phyloP scores from a whole-genome alignment of 2,888 invertebrate species.

The Melieria picta region DNA sequence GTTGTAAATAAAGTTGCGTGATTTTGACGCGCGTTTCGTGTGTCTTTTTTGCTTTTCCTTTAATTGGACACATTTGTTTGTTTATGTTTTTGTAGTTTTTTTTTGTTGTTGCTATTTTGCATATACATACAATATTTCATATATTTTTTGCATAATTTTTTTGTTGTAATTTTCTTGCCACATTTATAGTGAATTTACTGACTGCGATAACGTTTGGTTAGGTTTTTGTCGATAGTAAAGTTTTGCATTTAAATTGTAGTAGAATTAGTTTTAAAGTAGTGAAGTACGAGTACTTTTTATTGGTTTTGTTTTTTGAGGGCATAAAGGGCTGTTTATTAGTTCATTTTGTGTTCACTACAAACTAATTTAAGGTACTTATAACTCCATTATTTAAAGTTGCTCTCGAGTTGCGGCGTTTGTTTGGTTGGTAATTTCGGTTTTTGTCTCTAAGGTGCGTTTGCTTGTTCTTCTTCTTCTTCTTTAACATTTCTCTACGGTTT shows the following conservation, averaged over 20 bases:
- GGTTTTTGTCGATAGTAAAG: too few relatives aligned
- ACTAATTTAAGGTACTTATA: slow-evolving; percentile 66
- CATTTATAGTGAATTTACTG: neutral
- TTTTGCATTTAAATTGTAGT: too few relatives aligned
- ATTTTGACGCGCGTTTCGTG: neutral
- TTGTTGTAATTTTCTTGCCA: slow-evolving; percentile 25
- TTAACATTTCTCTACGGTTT: slow-evolving; percentile 30
- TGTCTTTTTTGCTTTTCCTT: neutral
- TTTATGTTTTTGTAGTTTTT: slow-evolving; percentile 2
- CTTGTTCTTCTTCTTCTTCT: slow-evolving; percentile 24
- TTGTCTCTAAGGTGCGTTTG: slow-evolving; percentile 33
- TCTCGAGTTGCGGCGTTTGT: slow-evolving; percentile 15
- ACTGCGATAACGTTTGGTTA: too few relatives aligned
- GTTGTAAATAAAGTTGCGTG: neutral
- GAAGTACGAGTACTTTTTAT: neutral
- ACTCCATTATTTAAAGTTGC: slow-evolving; percentile 60
- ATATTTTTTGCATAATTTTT: slow-evolving; percentile 10
- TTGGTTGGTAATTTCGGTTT: slow-evolving; percentile 36
- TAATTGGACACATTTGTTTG: neutral
- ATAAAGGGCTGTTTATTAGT: slow-evolving; percentile 11
- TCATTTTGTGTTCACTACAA: slow-evolving; percentile 49
- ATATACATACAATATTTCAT: neutral
- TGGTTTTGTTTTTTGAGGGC: slow-evolving; percentile 12
- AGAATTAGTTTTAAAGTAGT: neutral
- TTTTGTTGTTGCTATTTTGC: neutral